These are phyloP conservation scores for Tetrao urogallus DNA, from an alignment of 2,113 vertebrate genomes.

Conservation along the genomic window DNA sequence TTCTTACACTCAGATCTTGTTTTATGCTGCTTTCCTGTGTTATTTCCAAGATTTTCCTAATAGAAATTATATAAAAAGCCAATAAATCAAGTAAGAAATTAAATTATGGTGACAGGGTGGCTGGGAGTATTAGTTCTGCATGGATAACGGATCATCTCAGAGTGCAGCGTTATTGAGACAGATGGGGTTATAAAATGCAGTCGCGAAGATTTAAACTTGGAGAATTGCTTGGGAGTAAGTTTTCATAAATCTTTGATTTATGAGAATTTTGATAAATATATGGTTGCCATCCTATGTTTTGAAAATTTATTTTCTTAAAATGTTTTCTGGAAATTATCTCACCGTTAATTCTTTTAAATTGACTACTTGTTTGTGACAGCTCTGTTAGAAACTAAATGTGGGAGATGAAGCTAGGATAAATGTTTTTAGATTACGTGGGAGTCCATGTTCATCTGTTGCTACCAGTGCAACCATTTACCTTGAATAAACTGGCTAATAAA, in stretches of 20 bases:
- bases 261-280: background rate
- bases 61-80: background rate
- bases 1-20: background rate
- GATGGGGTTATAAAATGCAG: background rate
- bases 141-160: background rate
- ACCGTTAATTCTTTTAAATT: background rate
- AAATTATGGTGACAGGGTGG: background rate
- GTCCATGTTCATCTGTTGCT: background rate
- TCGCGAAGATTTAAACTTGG: background rate
- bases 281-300: background rate
- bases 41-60: background rate
- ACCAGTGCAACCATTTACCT: background rate
- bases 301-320: background rate
- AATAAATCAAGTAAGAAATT: background rate
- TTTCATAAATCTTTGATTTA: background rate
- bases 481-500: background rate
- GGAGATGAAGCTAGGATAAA: background rate
- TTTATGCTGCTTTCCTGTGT: background rate
- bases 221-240: background rate
- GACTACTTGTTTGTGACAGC: background rate
- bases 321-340: background rate
- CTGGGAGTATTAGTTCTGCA: fast-evolving
- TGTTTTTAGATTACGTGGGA: background rate
- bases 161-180: fast-evolving
- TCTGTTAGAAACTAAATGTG: background rate